Conservation (phyloP, 2,888 invertebrate genomes). For the Drosophila acutilabella region DNA sequence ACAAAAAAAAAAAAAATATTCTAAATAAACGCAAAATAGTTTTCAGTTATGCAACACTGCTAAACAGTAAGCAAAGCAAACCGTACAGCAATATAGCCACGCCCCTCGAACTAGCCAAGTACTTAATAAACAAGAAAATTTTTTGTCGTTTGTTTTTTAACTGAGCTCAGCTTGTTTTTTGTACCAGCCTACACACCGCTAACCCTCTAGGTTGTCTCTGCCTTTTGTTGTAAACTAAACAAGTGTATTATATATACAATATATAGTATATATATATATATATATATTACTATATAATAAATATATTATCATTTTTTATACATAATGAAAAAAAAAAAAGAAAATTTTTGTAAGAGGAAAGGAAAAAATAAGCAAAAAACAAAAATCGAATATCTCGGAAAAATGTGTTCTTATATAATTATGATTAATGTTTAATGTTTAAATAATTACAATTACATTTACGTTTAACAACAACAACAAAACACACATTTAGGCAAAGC, state of each 20-base stretch:
- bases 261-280: constrained; percentile 57
- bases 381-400: constrained; percentile 77
- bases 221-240: constrained; percentile 76
- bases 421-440: constrained; percentile 65
- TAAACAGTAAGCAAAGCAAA: neutral
- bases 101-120: constrained; percentile 52
- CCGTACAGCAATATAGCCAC: constrained; percentile 25
- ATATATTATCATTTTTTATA: constrained; percentile 59
- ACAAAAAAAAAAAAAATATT: constrained; percentile 8
- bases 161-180: constrained; percentile 48
- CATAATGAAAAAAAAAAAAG: constrained; percentile 23
- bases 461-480: constrained; percentile 55
- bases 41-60: constrained; percentile 41
- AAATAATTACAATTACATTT: constrained; percentile 64
- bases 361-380: constrained; percentile 20
- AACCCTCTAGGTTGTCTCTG: constrained; percentile 75
- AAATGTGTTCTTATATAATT: constrained; percentile 77
- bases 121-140: constrained; percentile 42
- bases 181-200: constrained; percentile 35
- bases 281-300: constrained; percentile 42
- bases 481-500: constrained; percentile 28
- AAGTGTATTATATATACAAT: constrained; percentile 71
- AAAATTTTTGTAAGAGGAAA: constrained; percentile 50
- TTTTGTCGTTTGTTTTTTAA: constrained; percentile 7
- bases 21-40: constrained; percentile 22